Evolutionary conservation across 1,140 invertebrate genomes (phyloP), one percentile per base, ranked within the genome.

Genomic region (Heliconius nattereri): DNA sequence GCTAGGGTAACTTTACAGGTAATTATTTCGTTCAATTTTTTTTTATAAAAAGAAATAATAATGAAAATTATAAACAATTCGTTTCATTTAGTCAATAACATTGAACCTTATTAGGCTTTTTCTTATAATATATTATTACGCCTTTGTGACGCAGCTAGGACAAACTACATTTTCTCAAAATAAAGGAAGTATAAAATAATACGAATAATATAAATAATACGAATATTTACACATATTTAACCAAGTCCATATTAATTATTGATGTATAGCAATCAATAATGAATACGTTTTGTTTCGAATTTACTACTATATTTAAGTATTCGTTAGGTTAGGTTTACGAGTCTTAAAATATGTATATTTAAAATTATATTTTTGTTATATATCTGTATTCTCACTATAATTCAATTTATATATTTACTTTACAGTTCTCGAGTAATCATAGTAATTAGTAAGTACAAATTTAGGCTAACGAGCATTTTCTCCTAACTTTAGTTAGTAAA

Each of bases 401-500:
- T n/a, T 75, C 8, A 35, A 57, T 60, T 57, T 75, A 13, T 75
- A 75, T 35, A 7, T 32, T 54, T 76, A 29, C 23, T 45, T 35
- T 71, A 71, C 20, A 57, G 8, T 9, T 57, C 54, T 57, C n/a
- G 1, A 3, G 54, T 57, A 57, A 57, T 57, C n/a, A 5, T 45
- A 45, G 40, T 45, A 57, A 52, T 52, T 26, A 11, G 23, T 60
- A 60, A 66, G 9, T 29, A 9, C 8, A 66, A 66, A 66, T 29
- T 66, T 11, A 66, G 6, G 60, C 11, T 29, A 66, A 66, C 23
- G 8, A 66, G 9, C 3, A 66, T 29, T 66, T 66, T 29, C 23
- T 66, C 60, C 6, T n/a, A 66, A 66, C 9, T 29, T 66, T 13
- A 66, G 3, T 66, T 26, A 26, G 3, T 66, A 66, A 66, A 66